Evolutionary conservation across 2,797 vertebrate genomes (phyloP), one percentile per base, ranked within the genome.

Genomic region (Arnoldichthys spilopterus): DNA sequence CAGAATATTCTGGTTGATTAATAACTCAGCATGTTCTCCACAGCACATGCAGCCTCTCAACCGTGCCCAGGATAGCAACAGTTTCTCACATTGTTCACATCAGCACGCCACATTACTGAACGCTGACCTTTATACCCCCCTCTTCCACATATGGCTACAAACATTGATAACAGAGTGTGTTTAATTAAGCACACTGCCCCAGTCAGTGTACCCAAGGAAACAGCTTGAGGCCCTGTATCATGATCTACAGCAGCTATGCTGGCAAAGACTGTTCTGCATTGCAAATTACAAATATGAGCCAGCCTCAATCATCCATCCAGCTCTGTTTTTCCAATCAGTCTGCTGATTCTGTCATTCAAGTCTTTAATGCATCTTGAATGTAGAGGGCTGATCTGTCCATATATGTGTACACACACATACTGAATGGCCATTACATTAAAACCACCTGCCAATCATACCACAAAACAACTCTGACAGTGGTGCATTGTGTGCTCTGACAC

Each of bases 1-100:
- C 32, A 70, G 63, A 74, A 53, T 58, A 40, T 32, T 63, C 71
- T 72, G 71, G 74, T 70, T 81, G 74, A 81, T 74, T 59, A 67
- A 72, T 76, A 77, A 73, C 63, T 47, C 12, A 51, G 40, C 81
- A 68, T 32, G 49, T 59, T 34, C 59, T 28, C 58, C 56, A 18
- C 3, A 70, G 24, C 63, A 58, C 26, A 15, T 63, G 78, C 16
- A 28, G 24, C 18, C 66, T 68, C 45, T 76, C 78, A 43, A 74
- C 72, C 40, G 37, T 9, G 6, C 47, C 68, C 54, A 68, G 62
- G 12, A 70, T 34, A 62, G 72, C n/a, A 2, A 32, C 58, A 40
- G 24, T 7, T 76, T 12, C 28, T 77, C 53, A 40, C 34, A 40
- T 77, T 34, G 43, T 64, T 58, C 68, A 47, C 32, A 63, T 71